Conservation (phyloP, 2,113 vertebrate genomes). For the Caracal caracal region DNA sequence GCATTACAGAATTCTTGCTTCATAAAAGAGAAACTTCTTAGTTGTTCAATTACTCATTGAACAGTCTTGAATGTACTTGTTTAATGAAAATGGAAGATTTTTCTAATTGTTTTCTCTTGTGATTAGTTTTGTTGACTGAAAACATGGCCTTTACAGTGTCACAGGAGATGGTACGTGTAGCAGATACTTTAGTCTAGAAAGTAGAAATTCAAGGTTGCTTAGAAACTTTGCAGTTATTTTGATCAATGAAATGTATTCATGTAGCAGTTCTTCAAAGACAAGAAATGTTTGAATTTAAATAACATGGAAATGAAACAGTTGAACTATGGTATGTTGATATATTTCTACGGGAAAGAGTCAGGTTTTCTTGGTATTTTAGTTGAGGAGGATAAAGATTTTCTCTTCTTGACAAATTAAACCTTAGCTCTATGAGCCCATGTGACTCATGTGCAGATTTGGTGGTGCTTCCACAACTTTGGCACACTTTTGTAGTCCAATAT, state of each 20-base stretch:
- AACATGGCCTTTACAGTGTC: not conserved
- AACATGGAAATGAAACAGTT: constrained; percentile 1
- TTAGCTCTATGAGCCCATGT: not conserved
- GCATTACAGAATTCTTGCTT: constrained; percentile 24
- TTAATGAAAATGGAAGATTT: constrained; percentile 20
- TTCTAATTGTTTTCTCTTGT: constrained; percentile 18
- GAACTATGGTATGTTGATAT: not conserved
- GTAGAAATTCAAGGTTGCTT: not conserved
- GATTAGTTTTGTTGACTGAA: constrained; percentile 22
- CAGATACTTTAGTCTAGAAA: not conserved
- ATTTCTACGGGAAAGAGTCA: constrained; percentile 42
- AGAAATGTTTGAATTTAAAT: constrained; percentile 17
- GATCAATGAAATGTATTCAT: not conserved
- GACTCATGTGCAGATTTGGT: not conserved
- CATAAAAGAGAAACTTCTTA: constrained; percentile 8
- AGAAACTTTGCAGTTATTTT: constrained; percentile 27
- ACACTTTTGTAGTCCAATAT: not conserved
- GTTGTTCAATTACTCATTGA: constrained; percentile 3
- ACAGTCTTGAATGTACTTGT: constrained; percentile 19
- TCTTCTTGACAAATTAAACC: not conserved
- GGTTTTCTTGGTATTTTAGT: constrained; percentile 42
- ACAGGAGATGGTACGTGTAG: not conserved
- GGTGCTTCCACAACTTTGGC: not conserved
- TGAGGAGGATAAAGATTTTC: constrained; percentile 7
- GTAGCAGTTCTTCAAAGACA: constrained; percentile 15